These are phyloP conservation scores for Nipponacmea schrenckii DNA, from an alignment of 2,888 invertebrate genomes.

Conservation along the genomic window DNA sequence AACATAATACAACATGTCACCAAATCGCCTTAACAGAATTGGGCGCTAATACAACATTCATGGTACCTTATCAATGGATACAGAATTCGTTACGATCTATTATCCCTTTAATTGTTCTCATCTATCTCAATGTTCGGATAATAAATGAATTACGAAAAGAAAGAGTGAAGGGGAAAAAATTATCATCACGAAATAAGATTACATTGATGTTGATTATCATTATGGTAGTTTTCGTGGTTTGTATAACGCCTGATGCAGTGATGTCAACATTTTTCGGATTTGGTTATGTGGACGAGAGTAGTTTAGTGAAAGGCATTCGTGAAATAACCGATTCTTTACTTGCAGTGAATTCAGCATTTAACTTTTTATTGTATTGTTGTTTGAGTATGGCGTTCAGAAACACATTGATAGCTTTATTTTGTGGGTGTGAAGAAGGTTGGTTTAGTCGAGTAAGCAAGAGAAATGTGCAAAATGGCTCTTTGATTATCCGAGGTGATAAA, in stretches of 20 bases:
- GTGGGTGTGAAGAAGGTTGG: conserved; percentile 24
- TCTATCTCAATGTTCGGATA: conserved; percentile 59
- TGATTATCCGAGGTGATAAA: not conserved
- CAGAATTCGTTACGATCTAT: conserved; percentile 62
- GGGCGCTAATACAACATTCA: conserved; percentile 54
- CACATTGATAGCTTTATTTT: conserved; percentile 58
- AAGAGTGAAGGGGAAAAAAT: conserved; percentile 52
- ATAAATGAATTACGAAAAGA: conserved; percentile 59
- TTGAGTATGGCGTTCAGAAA: conserved; percentile 62
- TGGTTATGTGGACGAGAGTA: conserved; percentile 63
- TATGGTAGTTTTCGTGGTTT: conserved; percentile 63
- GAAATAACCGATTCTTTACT: conserved; percentile 65
- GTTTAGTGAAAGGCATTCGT: conserved; percentile 60
- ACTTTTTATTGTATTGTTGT: conserved; percentile 63
- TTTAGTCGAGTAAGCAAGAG: not conserved
- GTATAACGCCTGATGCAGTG: conserved; percentile 65
- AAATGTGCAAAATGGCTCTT: not conserved
- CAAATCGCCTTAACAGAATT: conserved; percentile 48
- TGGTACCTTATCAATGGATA: conserved; percentile 59
- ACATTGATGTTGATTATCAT: conserved; percentile 65
- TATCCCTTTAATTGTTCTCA: conserved; percentile 60
- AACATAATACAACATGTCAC: conserved; percentile 45
- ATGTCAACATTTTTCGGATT: conserved; percentile 65
- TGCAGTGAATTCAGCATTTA: conserved; percentile 64
- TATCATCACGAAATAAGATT: conserved; percentile 62